Conservation (phyloP, 2,113 vertebrate genomes). For the Leptobrachium ailaonicum region DNA sequence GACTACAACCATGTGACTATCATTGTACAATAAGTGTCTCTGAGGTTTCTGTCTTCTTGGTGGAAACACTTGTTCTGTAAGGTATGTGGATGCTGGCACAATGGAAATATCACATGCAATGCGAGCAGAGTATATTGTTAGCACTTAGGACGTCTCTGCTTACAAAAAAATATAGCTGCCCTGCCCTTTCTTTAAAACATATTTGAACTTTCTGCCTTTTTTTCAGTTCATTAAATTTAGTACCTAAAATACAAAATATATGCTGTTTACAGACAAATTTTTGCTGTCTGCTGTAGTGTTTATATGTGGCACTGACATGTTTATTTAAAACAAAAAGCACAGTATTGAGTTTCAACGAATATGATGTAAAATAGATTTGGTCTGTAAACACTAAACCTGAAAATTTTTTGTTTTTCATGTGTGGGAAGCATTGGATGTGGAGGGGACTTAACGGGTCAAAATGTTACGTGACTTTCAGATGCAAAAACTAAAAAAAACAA, state of each 20-base stretch:
- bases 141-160: slow-evolving; percentile 22
- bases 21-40: no score
- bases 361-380: slow-evolving; percentile 36
- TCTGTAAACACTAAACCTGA: slow-evolving; percentile 26
- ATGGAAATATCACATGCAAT: no score
- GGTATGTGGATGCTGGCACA: no score
- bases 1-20: no score
- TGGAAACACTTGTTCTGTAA: no score
- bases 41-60: no score
- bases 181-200: slow-evolving; percentile 30
- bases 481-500: no score
- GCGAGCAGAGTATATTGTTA: slow-evolving; percentile 23
- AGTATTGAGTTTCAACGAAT: slow-evolving; percentile 38
- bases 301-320: slow-evolving; percentile 43
- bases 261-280: slow-evolving; percentile 38
- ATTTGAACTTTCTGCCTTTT: slow-evolving; percentile 27
- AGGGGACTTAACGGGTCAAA: neutral
- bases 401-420: slow-evolving; percentile 5
- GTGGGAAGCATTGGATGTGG: neutral
- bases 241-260: slow-evolving; percentile 41
- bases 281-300: slow-evolving; percentile 36
- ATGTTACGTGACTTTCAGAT: no score
- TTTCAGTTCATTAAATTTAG: slow-evolving; percentile 27
- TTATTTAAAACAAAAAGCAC: slow-evolving; percentile 24
- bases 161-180: slow-evolving; percentile 1